Evolutionary conservation across 1,140 invertebrate genomes (phyloP), one percentile per base, ranked within the genome.

Genomic region (Hylyphantes graminicola): DNA sequence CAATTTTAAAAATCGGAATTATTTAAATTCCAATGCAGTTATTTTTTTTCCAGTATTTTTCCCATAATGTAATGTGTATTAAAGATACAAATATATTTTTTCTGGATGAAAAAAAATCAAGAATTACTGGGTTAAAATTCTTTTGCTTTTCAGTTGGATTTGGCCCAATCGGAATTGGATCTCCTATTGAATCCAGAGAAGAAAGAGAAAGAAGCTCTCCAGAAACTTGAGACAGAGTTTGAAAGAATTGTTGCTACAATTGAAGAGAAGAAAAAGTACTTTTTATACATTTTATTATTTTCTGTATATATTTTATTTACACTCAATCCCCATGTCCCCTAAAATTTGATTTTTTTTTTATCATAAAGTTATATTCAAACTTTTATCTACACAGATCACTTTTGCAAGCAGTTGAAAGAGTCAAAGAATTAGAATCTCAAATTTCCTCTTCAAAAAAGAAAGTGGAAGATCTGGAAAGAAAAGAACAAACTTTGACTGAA

Each of bases 161-260:
- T 98, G 19, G 94, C 94, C 0, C 93, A 97, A 87, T 94, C 94
- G 0, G 94, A 97, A 88, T 89, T 98, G 6, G 94, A 97, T 88
- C 91, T 97, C n/a, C 95, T 94, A 81, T 90, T 93, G 54, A 95
- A 94, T 65, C 93, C 92, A 53, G 95, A 97, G 88, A 91, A 93
- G 63, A 93, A 91, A 0, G 96, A 97, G 88, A 92, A 92, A 75
- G 91, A 92, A 9, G 96, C 95, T 87, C 90, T 96, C 7, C 91
- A 94, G 84, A 90, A 92, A 7, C 88, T 95, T 17, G 89, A 92
- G 80, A 87, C 87, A n/a, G 90, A 90, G 70, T 87, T 88, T 64
- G 83, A 87, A 51, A 87, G 88, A 12, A 91, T 90, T 10, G 88
- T 91, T 85, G 89, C 90, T 61, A 89, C 89, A 51, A 87, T 93